Conservation (phyloP, 2,797 vertebrate species). For the Picus viridis region DNA sequence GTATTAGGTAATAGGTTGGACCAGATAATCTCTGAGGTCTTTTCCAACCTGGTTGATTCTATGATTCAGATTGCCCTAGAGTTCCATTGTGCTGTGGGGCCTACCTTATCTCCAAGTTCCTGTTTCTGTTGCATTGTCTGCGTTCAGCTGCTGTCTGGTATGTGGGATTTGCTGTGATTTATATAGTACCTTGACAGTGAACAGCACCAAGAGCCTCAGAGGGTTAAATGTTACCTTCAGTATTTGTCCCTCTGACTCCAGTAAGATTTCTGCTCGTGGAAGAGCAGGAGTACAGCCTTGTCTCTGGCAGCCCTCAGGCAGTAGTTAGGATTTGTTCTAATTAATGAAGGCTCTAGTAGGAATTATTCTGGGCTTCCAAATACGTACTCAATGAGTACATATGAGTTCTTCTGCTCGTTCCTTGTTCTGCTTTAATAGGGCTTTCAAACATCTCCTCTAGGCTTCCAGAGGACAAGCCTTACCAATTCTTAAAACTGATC, state of each 20-base stretch:
- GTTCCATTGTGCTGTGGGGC: not conserved
- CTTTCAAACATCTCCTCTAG: constrained; percentile 52
- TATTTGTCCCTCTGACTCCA: constrained; percentile 42
- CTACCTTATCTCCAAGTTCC: not conserved
- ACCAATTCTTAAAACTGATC: not conserved
- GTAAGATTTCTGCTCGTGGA: constrained; percentile 36
- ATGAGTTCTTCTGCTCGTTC: constrained; percentile 28
- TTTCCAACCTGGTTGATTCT: too few relatives aligned
- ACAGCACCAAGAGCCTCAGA: not conserved
- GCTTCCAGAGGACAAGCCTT: constrained; percentile 11
- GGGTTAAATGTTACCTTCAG: constrained; percentile 15
- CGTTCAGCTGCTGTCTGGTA: not conserved
- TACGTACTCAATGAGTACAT: not conserved
- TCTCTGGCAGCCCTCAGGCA: constrained; percentile 59
- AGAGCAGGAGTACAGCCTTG: constrained; percentile 44
- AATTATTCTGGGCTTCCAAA: constrained; percentile 60
- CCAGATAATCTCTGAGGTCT: too few relatives aligned
- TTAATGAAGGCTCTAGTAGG: constrained; percentile 72
- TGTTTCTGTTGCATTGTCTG: not conserved
- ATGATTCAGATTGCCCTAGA: not conserved
- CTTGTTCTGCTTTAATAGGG: constrained; percentile 44
- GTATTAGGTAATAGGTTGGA: too few relatives aligned
- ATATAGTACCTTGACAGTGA: not conserved
- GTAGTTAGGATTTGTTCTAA: constrained; percentile 71
- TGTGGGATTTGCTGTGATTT: not conserved